These are phyloP conservation scores for Axea sp. DNA, from an alignment of 2,888 invertebrate genomes.

Conservation along the genomic window DNA sequence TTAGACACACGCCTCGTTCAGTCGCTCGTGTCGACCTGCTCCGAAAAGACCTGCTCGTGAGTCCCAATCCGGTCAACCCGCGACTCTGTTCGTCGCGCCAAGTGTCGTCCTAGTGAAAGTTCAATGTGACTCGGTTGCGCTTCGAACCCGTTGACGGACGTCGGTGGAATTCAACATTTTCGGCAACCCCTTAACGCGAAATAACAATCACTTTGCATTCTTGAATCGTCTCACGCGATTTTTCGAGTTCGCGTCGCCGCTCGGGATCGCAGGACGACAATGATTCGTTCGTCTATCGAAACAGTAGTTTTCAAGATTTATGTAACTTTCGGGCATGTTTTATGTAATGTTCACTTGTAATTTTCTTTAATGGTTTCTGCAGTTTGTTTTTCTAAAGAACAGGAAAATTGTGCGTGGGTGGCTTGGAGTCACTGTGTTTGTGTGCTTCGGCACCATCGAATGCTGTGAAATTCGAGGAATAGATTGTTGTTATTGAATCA, in stretches of 20 bases:
- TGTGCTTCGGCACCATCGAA: neutral
- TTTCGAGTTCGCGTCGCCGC: slow-evolving; percentile 13
- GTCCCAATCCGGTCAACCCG: neutral
- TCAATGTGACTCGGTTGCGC: neutral
- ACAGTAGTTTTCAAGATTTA: slow-evolving; percentile 31
- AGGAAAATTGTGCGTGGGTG: slow-evolving; percentile 1
- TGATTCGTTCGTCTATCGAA: slow-evolving; percentile 25
- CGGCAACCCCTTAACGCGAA: neutral
- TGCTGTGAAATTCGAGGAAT: neutral
- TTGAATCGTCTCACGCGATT: slow-evolving; percentile 19
- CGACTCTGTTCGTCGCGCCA: neutral
- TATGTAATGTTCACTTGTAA: slow-evolving; percentile 40
- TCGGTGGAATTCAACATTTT: neutral
- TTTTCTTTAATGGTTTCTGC: slow-evolving; percentile 31
- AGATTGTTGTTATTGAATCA: too few species aligned
- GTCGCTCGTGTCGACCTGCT: slow-evolving; percentile 66
- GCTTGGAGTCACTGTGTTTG: neutral
- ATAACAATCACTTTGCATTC: slow-evolving; percentile 39
- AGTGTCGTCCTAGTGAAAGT: slow-evolving; percentile 21
- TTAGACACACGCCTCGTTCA: slow-evolving; percentile 68
- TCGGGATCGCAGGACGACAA: slow-evolving; percentile 15
- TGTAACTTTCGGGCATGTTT: slow-evolving; percentile 15
- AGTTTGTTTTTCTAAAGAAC: slow-evolving; percentile 2
- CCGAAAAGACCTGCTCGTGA: slow-evolving; percentile 63
- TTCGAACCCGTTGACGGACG: too few species aligned